Conservation (phyloP, 2,797 vertebrate species). For the Champsocephalus gunnari region DNA sequence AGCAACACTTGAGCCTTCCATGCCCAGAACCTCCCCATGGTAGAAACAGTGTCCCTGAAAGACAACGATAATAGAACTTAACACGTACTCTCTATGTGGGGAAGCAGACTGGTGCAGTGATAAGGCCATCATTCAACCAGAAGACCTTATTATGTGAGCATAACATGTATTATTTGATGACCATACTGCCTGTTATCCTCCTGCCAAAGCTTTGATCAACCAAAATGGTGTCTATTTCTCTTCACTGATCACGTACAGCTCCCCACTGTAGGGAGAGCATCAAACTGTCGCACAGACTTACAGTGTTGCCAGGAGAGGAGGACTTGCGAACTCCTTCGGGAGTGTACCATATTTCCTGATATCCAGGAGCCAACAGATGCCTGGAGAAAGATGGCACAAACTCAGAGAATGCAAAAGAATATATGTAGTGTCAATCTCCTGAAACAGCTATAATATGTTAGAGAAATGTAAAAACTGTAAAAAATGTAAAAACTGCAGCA, state of each 20-base stretch:
- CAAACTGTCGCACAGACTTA: slow-evolving; percentile 78
- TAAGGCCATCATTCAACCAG: not conserved
- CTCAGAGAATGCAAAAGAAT: slow-evolving; percentile 20
- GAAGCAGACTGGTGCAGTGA: not conserved
- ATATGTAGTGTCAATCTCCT: slow-evolving; percentile 7
- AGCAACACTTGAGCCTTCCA: slow-evolving; percentile 86
- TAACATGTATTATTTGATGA: not conserved
- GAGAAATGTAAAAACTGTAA: not conserved
- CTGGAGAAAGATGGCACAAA: slow-evolving; percentile 74
- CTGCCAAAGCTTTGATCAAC: not conserved
- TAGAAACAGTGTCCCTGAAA: slow-evolving; percentile 95
- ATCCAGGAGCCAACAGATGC: slow-evolving; percentile 90
- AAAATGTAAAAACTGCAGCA: slow-evolving; percentile 42
- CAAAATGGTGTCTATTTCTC: not conserved
- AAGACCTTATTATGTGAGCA: not conserved
- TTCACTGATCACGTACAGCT: slow-evolving; percentile 15
- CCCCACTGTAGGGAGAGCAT: slow-evolving; percentile 20
- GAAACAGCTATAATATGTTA: slow-evolving; percentile 22
- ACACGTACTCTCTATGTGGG: not conserved
- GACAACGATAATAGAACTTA: slow-evolving; percentile 47
- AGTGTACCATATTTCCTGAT: slow-evolving; percentile 92
- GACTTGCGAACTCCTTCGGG: slow-evolving; percentile 83
- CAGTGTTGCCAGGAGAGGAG: slow-evolving; percentile 80
- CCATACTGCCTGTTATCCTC: not conserved
- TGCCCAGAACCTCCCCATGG: slow-evolving; percentile 88